These are phyloP conservation scores for Festucalex cinctus DNA, from an alignment of 2,113 vertebrate genomes.

Conservation along the genomic window DNA sequence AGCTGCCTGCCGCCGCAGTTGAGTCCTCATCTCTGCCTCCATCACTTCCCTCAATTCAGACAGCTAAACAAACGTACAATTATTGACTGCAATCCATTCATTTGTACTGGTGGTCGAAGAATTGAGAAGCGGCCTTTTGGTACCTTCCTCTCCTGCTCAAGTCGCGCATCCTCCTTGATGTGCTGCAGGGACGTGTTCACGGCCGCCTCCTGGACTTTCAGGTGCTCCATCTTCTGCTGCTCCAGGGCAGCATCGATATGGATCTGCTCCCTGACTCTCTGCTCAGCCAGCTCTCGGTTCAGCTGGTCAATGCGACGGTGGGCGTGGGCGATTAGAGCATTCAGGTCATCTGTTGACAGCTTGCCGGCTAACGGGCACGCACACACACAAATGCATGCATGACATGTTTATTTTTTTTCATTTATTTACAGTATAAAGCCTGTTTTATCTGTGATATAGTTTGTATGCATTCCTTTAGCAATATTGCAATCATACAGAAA, in stretches of 20 bases:
- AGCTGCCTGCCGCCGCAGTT: constrained; percentile 91
- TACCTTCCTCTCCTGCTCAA: constrained; percentile 89
- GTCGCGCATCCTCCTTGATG: constrained; percentile 75
- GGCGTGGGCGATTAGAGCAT: constrained; percentile 89
- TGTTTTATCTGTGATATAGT: no score
- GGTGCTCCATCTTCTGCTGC: constrained; percentile 87
- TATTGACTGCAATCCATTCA: background rate
- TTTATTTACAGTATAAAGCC: no score
- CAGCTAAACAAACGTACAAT: constrained; percentile 63
- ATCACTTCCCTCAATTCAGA: constrained; percentile 89
- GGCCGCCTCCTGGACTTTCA: constrained; percentile 75
- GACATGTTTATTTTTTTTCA: no score
- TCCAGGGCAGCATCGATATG: constrained; percentile 82
- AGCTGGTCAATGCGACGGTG: constrained; percentile 95
- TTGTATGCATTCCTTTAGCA: no score
- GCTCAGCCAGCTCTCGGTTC: constrained; percentile 85
- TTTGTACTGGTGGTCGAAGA: background rate
- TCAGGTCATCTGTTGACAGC: constrained; percentile 85
- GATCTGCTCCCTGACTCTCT: constrained; percentile 86
- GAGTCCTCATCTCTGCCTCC: constrained; percentile 95
- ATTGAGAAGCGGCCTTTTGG: background rate
- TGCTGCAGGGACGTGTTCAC: constrained; percentile 80
- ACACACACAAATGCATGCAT: background rate
- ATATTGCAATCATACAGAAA: no score
- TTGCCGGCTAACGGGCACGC: constrained; percentile 75